Evolutionary conservation across 1,140 invertebrate species (phyloP).

Genomic region (Drosophila mojavensis): DNA sequence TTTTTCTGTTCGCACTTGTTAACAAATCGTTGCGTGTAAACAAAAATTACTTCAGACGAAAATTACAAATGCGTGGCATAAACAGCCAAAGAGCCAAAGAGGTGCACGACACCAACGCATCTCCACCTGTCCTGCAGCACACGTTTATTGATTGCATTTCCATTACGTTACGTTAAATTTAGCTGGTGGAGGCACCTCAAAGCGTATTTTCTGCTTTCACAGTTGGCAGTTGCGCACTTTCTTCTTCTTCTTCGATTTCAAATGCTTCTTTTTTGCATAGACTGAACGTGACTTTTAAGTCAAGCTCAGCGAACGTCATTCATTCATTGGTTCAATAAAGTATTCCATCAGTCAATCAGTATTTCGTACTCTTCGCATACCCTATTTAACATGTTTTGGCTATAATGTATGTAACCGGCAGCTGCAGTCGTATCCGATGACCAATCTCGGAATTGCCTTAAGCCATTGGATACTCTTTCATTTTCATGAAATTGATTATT

Average conservation of each 20-base stretch:
- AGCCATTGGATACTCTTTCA: too few relatives aligned
- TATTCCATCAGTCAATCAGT: constrained; percentile 73
- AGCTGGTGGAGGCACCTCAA: not conserved
- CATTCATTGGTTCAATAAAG: constrained; percentile 60
- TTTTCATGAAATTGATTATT: too few relatives aligned
- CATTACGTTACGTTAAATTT: constrained; percentile 14
- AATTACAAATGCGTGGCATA: constrained; percentile 15
- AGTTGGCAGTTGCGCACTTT: constrained; percentile 53
- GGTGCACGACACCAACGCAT: constrained; percentile 1
- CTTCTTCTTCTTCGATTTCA: not conserved
- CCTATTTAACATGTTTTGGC: not conserved
- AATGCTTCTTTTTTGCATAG: not conserved
- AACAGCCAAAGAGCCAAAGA: constrained; percentile 9
- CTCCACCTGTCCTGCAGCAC: constrained; percentile 25
- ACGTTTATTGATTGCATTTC: constrained; percentile 32
- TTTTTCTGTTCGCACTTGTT: constrained; percentile 69
- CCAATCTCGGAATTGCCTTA: too few relatives aligned
- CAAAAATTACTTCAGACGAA: constrained; percentile 33
- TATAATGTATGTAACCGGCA: too few relatives aligned
- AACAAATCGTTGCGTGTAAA: constrained; percentile 71
- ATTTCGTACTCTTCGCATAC: constrained; percentile 29
- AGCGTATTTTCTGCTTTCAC: constrained; percentile 19
- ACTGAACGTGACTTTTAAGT: constrained; percentile 73
- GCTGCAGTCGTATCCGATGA: too few relatives aligned
- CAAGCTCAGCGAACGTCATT: constrained; percentile 49